Evolutionary conservation across 2,888 invertebrate genomes (phyloP).

Genomic region (Acrocera orbiculus): DNA sequence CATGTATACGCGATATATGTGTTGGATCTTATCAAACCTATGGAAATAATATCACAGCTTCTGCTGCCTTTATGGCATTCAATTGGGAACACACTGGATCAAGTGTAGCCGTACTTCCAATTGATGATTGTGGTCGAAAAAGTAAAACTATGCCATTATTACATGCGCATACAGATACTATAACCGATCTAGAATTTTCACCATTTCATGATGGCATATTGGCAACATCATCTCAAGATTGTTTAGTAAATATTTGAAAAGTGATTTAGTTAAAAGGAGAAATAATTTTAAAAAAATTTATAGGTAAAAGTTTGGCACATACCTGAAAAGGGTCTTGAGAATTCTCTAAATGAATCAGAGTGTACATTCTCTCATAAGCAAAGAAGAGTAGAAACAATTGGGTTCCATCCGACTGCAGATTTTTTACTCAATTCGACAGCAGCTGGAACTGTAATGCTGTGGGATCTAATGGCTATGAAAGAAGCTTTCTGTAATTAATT

Average conservation of each 20-base stretch:
- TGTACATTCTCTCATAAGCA: constrained; percentile 70
- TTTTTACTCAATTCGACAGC: constrained; percentile 75
- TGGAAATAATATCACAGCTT: constrained; percentile 88
- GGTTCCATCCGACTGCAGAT: constrained; percentile 83
- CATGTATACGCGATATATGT: constrained; percentile 67
- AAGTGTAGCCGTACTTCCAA: constrained; percentile 71
- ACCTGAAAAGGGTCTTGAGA: constrained; percentile 60
- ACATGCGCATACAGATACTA: constrained; percentile 75
- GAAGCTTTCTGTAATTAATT: constrained; percentile 63
- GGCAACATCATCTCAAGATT: constrained; percentile 79
- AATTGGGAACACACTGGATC: constrained; percentile 88
- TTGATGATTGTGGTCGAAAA: constrained; percentile 77
- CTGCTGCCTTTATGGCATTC: constrained; percentile 86
- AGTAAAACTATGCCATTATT: constrained; percentile 74
- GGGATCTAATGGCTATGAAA: constrained; percentile 70
- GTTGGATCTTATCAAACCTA: constrained; percentile 87
- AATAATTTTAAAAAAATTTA: constrained; percentile 10
- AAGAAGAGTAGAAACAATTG: constrained; percentile 70
- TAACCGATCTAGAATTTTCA: constrained; percentile 89
- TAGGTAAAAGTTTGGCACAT: constrained; percentile 83
- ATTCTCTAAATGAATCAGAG: constrained; percentile 59
- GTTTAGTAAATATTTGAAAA: constrained; percentile 37
- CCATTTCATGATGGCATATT: constrained; percentile 87
- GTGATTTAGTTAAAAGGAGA: not conserved
- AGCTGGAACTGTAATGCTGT: constrained; percentile 61